phyloP scores from a whole-genome alignment of 2,113 vertebrate species.

The Oreochromis tanganicae region DNA sequence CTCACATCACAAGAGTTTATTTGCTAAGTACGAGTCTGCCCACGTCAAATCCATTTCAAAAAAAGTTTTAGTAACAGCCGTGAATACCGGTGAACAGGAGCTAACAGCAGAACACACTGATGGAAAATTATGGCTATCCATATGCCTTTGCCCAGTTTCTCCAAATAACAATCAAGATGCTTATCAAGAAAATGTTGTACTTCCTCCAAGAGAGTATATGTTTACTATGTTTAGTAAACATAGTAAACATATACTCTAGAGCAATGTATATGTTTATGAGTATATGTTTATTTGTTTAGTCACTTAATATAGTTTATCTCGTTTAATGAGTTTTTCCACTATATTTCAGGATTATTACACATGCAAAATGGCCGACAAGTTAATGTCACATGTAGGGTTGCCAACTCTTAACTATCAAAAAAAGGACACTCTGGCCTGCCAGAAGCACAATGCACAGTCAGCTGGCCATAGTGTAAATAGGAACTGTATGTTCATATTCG shows the following conservation, averaged over 20 bases:
- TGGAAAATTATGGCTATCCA: background rate
- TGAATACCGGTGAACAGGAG: background rate
- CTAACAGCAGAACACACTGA: background rate
- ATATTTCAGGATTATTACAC: background rate
- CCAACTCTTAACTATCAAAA: background rate
- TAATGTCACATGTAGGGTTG: background rate
- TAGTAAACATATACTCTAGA: too few relatives aligned
- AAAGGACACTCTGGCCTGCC: background rate
- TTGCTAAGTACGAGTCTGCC: background rate
- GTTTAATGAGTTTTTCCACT: too few relatives aligned
- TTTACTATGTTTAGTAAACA: background rate
- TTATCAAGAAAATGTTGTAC: background rate
- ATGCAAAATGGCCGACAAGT: background rate
- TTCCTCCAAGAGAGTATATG: background rate
- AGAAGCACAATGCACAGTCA: background rate
- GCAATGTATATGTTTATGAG: too few relatives aligned
- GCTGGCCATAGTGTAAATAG: background rate
- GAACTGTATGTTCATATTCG: background rate
- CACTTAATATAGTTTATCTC: too few relatives aligned
- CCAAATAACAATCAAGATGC: background rate
- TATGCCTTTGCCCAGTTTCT: background rate
- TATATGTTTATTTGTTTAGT: too few relatives aligned
- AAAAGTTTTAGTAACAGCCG: background rate
- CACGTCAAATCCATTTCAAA: background rate
- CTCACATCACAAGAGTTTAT: background rate